Evolutionary conservation across 2,888 invertebrate species (phyloP).

Genomic region (Thymelicus lineola): DNA sequence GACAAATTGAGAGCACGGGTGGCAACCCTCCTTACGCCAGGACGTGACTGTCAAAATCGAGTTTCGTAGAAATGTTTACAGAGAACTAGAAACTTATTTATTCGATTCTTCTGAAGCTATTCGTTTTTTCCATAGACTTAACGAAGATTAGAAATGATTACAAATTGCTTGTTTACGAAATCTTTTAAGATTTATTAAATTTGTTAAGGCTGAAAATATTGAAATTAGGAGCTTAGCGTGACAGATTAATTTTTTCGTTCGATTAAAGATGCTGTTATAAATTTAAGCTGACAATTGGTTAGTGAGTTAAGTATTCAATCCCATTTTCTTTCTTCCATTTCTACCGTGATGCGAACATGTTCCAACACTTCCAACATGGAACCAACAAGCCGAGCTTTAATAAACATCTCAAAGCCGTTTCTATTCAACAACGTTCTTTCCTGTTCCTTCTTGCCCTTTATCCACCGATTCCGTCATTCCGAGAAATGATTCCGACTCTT

Average conservation of each 20-base stretch:
- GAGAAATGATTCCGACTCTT: slow-evolving; percentile 14
- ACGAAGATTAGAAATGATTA: slow-evolving; percentile 1
- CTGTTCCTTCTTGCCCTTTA: not conserved
- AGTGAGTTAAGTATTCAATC: too few relatives aligned
- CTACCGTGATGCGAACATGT: too few relatives aligned
- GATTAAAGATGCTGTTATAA: too few relatives aligned
- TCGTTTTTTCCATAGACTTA: slow-evolving; percentile 10
- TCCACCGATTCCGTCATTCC: slow-evolving; percentile 12
- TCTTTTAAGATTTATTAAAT: too few relatives aligned
- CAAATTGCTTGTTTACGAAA: not conserved
- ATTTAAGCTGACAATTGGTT: too few relatives aligned
- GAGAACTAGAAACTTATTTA: slow-evolving; percentile 32
- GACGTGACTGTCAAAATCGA: slow-evolving; percentile 27
- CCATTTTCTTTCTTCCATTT: too few relatives aligned
- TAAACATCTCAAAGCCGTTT: not conserved
- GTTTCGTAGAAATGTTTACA: slow-evolving; percentile 27
- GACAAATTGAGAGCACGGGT: slow-evolving; percentile 2
- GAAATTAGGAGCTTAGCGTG: too few relatives aligned
- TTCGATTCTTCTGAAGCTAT: slow-evolving; percentile 24
- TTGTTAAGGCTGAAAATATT: not conserved
- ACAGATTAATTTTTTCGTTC: too few relatives aligned
- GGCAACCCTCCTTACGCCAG: slow-evolving; percentile 1
- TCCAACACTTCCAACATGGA: not conserved
- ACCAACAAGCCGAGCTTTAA: too few relatives aligned
- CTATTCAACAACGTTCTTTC: not conserved